Evolutionary conservation across 2,888 invertebrate species (phyloP).

Genomic region (Molorchus minor): DNA sequence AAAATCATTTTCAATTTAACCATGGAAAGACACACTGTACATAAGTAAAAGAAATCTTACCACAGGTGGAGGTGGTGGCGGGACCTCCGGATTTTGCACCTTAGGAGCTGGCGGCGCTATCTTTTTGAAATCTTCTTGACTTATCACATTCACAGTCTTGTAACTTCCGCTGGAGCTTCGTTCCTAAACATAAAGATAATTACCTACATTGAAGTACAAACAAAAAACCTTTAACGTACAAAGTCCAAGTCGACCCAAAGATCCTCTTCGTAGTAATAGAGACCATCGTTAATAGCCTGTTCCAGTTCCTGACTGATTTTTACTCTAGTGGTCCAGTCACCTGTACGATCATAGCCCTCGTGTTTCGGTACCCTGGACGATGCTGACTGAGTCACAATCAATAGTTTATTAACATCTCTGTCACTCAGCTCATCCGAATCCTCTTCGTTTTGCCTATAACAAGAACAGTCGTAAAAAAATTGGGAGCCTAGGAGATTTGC

Average conservation of each 20-base stretch:
- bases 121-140: constrained; percentile 88
- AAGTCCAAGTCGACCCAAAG: constrained; percentile 74
- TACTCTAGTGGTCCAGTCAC: constrained; percentile 87
- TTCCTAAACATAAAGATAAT: constrained; percentile 55
- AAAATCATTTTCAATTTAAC: background rate
- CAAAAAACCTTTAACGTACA: constrained; percentile 35
- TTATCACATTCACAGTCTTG: constrained; percentile 88
- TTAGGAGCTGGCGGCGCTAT: constrained; percentile 73
- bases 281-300: constrained; percentile 96
- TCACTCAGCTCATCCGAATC: constrained; percentile 93
- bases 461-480: background rate
- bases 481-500: background rate
- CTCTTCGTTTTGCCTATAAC: constrained; percentile 74
- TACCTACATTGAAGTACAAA: background rate
- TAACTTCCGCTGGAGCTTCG: constrained; percentile 69
- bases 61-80: constrained; percentile 82
- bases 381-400: constrained; percentile 88
- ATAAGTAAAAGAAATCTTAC: constrained; percentile 30
- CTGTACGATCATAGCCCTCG: constrained; percentile 89
- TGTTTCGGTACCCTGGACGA: constrained; percentile 75
- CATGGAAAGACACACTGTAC: background rate
- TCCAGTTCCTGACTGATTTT: constrained; percentile 96
- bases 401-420: constrained; percentile 89
- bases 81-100: constrained; percentile 77
- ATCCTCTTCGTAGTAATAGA: constrained; percentile 95